Evolutionary conservation across 2,888 invertebrate species (phyloP), one percentile per base, ranked within the genome.

Genomic region (Gisinianus flammeolus): DNA sequence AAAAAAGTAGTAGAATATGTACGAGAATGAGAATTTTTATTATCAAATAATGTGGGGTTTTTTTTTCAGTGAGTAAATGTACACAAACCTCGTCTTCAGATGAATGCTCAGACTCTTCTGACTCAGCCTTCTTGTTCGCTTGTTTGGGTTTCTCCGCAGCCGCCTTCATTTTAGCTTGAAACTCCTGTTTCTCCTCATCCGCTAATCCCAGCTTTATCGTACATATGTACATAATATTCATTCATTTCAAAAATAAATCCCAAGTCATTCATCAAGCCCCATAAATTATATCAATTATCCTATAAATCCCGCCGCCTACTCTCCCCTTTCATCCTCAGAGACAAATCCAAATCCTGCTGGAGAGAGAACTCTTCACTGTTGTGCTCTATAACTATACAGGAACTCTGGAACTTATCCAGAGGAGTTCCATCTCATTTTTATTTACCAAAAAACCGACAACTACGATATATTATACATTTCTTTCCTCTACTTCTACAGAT

Each of bases 101-200:
- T 3, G 89, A 89, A 16, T 89, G 89, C 26, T 91, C 91, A 81
- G 90, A 90, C 24, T 90, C 91, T 0, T 90, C 90, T 87, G 87
- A 0, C 90, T 72, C 77, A 0, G 64, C 22, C 12, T 52, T 24
- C 35, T 12, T 56, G 6, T 54, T 28, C 31, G 26, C 56, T 72
- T 54, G 72, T 67, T 64, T 58, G 76, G 71, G 66, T 70, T 76
- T 79, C 73, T 79, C 81, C 69, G 81, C 84, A 66, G 84, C 82
- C 24, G 78, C 77, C 52, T 85, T 83, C 56, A 84, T 79, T 52
- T 83, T 85, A 22, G 83, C 84, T 79, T 85, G 85, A 24, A 84
- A 76, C 69, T 83, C 83, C 80, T 85, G 85, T 71, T 83, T 85
- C 80, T 85, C 84, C 69, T 83, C 83, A 79, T 86, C 86, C n/a